Evolutionary conservation across 2,888 invertebrate species (phyloP).

Genomic region (Erebia ligea): DNA sequence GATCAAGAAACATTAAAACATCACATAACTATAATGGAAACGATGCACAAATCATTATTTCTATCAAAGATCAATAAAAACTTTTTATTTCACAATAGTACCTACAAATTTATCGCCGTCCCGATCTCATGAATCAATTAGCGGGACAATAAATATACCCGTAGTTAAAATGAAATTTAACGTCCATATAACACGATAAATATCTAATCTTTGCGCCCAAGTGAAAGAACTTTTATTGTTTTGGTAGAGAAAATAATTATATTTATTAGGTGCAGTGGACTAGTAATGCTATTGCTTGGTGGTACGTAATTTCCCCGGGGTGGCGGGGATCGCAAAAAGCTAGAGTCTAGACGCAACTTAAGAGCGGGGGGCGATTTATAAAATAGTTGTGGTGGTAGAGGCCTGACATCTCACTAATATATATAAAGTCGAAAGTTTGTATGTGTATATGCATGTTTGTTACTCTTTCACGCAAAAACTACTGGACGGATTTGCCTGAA

Average conservation of each 20-base stretch:
- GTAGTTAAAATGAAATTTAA: not conserved
- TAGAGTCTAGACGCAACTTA: constrained; percentile 42
- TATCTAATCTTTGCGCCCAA: not conserved
- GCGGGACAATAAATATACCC: not conserved
- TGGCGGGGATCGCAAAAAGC: constrained; percentile 47
- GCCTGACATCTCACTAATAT: not conserved
- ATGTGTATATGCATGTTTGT: no score
- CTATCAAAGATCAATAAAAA: not conserved
- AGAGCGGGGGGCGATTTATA: constrained; percentile 43
- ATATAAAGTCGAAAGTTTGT: no score
- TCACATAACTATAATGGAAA: not conserved
- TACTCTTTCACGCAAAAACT: no score
- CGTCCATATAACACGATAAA: not conserved
- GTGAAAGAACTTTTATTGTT: constrained; percentile 26
- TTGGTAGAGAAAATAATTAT: constrained; percentile 58
- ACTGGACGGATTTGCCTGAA: no score
- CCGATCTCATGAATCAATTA: not conserved
- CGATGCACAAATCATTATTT: not conserved
- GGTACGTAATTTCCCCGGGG: constrained; percentile 70
- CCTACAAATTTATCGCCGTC: not conserved
- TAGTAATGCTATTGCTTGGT: constrained; percentile 56
- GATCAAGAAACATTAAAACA: no score
- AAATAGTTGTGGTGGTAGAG: not conserved
- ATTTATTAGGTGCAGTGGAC: constrained; percentile 58
- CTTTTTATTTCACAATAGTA: not conserved